Percentiles rank a stretch among this genome's conserved stretches.
Evolutionary conservation across 2,888 invertebrate genomes (phyloP).

Genomic region (Lasioglossum lativentre): DNA sequence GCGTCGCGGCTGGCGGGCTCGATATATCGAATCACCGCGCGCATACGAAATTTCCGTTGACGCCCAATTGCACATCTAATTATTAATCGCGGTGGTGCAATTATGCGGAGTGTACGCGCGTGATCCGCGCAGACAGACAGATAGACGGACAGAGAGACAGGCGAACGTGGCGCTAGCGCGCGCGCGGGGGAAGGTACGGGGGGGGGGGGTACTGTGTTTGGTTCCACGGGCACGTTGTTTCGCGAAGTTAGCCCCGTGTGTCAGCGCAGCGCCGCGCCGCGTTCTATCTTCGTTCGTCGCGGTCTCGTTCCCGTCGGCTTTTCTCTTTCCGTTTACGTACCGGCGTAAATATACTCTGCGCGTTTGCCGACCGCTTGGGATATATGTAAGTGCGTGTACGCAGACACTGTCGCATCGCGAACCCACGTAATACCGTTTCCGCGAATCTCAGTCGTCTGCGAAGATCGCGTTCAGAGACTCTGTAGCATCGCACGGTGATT

Average conservation of each 20-base stretch:
- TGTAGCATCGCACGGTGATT: background rate
- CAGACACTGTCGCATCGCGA: background rate
- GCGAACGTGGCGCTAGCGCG: background rate
- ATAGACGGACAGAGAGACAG: constrained; percentile 26
- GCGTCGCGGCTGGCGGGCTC: constrained; percentile 23
- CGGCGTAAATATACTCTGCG: constrained; percentile 46
- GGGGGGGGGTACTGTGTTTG: constrained; percentile 69
- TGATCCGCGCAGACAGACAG: constrained; percentile 35
- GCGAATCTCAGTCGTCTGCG: background rate
- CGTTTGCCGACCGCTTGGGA: constrained; percentile 39
- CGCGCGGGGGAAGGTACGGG: constrained; percentile 19
- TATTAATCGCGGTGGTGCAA: constrained; percentile 82
- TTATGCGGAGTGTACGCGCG: constrained; percentile 76
- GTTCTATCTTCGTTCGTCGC: constrained; percentile 37
- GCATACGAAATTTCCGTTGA: constrained; percentile 75
- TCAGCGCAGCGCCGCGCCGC: constrained; percentile 21
- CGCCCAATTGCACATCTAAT: constrained; percentile 82
- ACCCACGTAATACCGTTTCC: background rate
- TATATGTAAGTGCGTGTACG: constrained; percentile 40
- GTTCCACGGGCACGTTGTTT: constrained; percentile 69
- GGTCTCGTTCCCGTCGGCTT: background rate
- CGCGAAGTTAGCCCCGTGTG: constrained; percentile 63
- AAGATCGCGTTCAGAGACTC: background rate
- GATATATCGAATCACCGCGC: constrained; percentile 81
- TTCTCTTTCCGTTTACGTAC: constrained; percentile 33